Base-by-base conservation (phyloP, 2,888 invertebrate species). In the Periphyllus acericola region DNA sequence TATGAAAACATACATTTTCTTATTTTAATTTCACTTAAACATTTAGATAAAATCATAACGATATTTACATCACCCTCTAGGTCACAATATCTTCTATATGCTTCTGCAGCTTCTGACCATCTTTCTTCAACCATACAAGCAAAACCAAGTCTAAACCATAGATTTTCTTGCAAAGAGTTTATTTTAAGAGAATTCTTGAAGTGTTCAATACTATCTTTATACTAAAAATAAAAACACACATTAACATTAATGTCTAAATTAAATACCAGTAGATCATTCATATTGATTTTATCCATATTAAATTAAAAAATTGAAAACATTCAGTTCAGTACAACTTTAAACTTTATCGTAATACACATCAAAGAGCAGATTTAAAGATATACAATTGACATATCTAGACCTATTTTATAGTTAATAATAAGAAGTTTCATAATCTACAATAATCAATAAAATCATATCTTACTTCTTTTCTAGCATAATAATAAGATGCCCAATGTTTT, bases 61-160 rank as follows among this genome's bases (percentile, higher is more conserved):
- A 81, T 78, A 89, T 88, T 89, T 89, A 90, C 94, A 90, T 94
- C 94, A 89, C 92, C 95, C 90, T 98, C 98, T n/a, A 99, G 92
- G 90, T 94, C 94, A 29, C 97, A 96, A 91, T 97, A 98, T 82
- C 95, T 94, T 78, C 96, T 93, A 91, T 98, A 99, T 0, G 97
- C 96, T 52, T 94, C 94, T 0, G 96, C 97, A 0, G 97, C 96
- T 21, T 94, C 91, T 90, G 96, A 95, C 96, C 97, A 97, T 89
- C 96, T 93, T 91, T 96, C 95, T 0, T 93, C 92, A 91, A 94
- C 93, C 88, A 98, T 93, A 3, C 96, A 96, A 3, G 97, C 95
- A 92, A 94, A 98, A 90, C 97, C 99, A 46, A 97, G 93, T 89
- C 96, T 94, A 89, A 96, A 93, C 96, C 98, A 97, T 21, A 97